Conservation (phyloP, 2,797 vertebrate species). For the Tenualosa ilisha region DNA sequence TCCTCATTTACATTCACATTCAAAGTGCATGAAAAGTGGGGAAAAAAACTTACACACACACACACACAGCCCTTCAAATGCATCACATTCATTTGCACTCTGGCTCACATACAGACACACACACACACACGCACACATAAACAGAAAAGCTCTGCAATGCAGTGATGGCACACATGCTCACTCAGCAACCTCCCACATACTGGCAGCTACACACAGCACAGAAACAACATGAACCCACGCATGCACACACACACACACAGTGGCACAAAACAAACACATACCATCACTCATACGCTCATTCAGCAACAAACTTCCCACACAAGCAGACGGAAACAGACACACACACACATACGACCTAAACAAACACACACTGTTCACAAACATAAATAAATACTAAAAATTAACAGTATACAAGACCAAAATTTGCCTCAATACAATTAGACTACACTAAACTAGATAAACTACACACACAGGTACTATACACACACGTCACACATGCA, state of each 20-base stretch:
- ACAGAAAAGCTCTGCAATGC: constrained; percentile 6
- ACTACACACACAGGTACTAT: too few relatives aligned
- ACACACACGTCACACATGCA: too few relatives aligned
- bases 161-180: constrained; percentile 1
- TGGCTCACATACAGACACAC: background rate
- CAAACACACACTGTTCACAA: background rate
- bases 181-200: constrained; percentile 13
- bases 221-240: background rate
- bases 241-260: background rate
- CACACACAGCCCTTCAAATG: background rate
- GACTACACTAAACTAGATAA: too few relatives aligned
- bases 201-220: background rate
- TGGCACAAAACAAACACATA: background rate
- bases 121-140: background rate
- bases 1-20: constrained; percentile 5
- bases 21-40: background rate
- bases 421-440: background rate
- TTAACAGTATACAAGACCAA: background rate
- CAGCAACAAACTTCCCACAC: background rate
- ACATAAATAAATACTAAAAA: background rate
- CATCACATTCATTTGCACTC: background rate
- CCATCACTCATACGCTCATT: background rate
- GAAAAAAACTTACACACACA: background rate
- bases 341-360: background rate
- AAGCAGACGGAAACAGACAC: background rate